Evolutionary conservation across 2,888 invertebrate species (phyloP).

Genomic region (Euclidia mi): DNA sequence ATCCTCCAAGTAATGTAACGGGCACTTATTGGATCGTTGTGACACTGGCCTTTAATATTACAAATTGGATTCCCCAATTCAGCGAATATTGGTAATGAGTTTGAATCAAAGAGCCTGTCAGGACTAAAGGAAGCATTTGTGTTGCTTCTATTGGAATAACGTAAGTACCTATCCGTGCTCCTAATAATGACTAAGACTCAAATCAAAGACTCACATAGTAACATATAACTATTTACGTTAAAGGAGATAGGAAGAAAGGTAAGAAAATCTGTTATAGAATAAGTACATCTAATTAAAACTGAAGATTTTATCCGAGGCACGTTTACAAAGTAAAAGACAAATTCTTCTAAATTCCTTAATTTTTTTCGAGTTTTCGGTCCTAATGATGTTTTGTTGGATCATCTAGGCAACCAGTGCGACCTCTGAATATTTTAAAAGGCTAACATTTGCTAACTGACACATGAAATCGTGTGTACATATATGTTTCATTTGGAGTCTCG

Average conservation of each 20-base stretch:
- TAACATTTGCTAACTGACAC: conserved; percentile 59
- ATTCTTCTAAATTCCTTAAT: conserved; percentile 76
- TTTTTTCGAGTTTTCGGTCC: conserved; percentile 59
- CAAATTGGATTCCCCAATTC: no score
- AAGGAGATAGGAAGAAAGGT: no score
- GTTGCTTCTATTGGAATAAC: no score
- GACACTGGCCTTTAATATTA: no score
- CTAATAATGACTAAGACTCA: no score
- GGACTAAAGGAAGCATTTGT: no score
- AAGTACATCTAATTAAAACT: conserved; percentile 69
- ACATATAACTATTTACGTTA: conserved; percentile 21
- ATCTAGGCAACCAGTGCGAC: conserved; percentile 29
- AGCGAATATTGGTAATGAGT: no score
- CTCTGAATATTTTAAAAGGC: conserved; percentile 71
- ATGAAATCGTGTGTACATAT: conserved; percentile 44
- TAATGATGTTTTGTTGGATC: conserved; percentile 69
- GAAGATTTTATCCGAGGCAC: conserved; percentile 68
- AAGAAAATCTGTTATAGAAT: conserved; percentile 34
- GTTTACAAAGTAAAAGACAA: conserved; percentile 73
- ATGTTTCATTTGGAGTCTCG: background rate
- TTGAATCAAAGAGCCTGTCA: no score
- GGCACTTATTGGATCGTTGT: no score
- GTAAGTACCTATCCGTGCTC: no score
- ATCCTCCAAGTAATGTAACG: no score
- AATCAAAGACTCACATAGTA: conserved; percentile 17